These are phyloP conservation scores for Synanthedon vespiformis DNA, from an alignment of 2,888 invertebrate genomes.

Conservation along the genomic window DNA sequence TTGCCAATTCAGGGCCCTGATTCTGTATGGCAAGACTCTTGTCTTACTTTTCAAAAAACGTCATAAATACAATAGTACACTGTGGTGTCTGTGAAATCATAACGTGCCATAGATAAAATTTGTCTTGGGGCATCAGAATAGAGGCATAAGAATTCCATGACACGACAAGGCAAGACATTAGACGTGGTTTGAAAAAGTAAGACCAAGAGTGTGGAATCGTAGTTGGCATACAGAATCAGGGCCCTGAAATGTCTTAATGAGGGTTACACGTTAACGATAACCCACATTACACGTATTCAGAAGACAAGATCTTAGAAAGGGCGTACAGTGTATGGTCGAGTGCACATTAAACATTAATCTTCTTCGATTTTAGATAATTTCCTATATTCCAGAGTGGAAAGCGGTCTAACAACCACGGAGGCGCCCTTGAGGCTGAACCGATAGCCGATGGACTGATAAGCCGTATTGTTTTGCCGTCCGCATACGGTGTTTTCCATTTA, in stretches of 20 bases:
- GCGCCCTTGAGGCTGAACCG: slow-evolving; percentile 14
- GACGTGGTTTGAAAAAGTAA: too few species aligned
- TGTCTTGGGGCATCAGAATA: too few species aligned
- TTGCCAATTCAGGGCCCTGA: too few species aligned
- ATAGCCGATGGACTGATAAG: slow-evolving; percentile 16
- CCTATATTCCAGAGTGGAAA: slow-evolving; percentile 21
- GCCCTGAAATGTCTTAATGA: neutral
- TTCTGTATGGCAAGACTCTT: too few species aligned
- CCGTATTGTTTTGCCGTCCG: slow-evolving; percentile 3
- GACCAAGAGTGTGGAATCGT: too few species aligned
- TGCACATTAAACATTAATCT: slow-evolving; percentile 29
- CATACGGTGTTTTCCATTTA: slow-evolving; percentile 7
- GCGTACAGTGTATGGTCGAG: slow-evolving; percentile 13
- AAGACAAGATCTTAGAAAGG: neutral
- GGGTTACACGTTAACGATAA: neutral
- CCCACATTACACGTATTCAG: neutral
- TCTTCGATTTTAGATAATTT: slow-evolving; percentile 42
- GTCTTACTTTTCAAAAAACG: too few species aligned
- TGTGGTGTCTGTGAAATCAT: too few species aligned
- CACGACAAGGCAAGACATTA: too few species aligned
- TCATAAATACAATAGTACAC: too few species aligned
- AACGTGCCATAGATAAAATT: too few species aligned
- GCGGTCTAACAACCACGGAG: slow-evolving; percentile 24
- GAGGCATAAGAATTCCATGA: too few species aligned
- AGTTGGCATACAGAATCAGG: too few species aligned